These are phyloP conservation scores for Threskiornis aethiopicus DNA, from an alignment of 2,797 vertebrate genomes.

Conservation along the genomic window DNA sequence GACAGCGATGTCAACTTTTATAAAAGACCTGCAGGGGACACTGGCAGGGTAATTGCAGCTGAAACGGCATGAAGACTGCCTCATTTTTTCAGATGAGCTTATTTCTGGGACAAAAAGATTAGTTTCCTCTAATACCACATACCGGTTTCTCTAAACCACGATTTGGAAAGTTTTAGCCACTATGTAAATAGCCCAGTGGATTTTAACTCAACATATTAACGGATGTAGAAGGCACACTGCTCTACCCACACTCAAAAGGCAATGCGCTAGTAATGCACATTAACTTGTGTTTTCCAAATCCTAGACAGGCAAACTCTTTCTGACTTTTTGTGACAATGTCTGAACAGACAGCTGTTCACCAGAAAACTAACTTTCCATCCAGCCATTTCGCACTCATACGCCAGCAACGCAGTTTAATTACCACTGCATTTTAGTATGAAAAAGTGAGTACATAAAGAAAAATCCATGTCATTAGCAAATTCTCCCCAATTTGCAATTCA, in stretches of 20 bases:
- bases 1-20: not conserved
- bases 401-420: not conserved
- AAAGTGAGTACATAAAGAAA: not conserved
- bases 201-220: not conserved
- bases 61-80: not conserved
- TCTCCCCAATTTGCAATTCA: not conserved
- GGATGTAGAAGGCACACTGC: not conserved
- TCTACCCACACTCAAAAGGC: not conserved
- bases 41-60: not conserved
- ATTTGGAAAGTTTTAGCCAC: slow-evolving; percentile 32
- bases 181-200: not conserved
- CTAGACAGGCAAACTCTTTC: not conserved
- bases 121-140: not conserved
- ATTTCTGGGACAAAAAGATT: slow-evolving; percentile 20
- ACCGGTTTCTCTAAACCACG: not conserved
- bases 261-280: not conserved
- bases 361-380: not conserved
- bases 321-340: not conserved
- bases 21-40: not conserved
- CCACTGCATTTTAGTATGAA: not conserved
- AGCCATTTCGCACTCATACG: not conserved
- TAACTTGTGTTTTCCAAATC: not conserved
- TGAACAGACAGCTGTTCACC: not conserved
- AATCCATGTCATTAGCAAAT: not conserved
- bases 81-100: not conserved